Percentiles rank a stretch among this genome's conserved stretches.
Conservation (phyloP, 2,113 vertebrate genomes). For the Nanorana parkeri region DNA sequence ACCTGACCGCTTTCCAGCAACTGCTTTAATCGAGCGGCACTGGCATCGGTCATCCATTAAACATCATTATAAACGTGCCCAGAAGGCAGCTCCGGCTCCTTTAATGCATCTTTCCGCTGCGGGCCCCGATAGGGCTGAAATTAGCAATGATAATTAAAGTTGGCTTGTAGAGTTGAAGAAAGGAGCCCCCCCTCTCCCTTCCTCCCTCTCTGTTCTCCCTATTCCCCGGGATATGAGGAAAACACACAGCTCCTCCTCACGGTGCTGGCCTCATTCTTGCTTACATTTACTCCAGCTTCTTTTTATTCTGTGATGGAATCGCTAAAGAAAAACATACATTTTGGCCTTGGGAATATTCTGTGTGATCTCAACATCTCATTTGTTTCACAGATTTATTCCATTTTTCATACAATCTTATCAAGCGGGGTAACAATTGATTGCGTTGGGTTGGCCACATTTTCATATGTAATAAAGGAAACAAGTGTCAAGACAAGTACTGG, state of each 20-base stretch:
- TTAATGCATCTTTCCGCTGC: constrained; percentile 70
- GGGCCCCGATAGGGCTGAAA: constrained; percentile 65
- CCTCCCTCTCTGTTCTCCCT: neutral
- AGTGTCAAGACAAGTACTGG: no score
- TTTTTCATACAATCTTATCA: no score
- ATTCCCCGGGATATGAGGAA: constrained; percentile 23
- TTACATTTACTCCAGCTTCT: neutral
- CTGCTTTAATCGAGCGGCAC: neutral
- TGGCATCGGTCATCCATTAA: constrained; percentile 64
- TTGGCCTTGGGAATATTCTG: no score
- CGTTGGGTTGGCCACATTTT: no score
- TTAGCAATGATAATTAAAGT: constrained; percentile 71
- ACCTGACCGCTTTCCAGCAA: constrained; percentile 10
- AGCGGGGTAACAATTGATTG: no score
- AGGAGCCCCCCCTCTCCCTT: constrained; percentile 32
- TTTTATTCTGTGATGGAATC: neutral
- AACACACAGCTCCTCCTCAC: neutral
- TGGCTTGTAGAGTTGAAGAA: constrained; percentile 66
- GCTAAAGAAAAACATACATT: neutral
- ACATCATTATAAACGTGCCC: constrained; percentile 59
- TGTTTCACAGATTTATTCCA: no score
- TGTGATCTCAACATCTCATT: no score
- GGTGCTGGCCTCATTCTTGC: constrained; percentile 18
- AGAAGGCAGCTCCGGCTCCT: constrained; percentile 57
- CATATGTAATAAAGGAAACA: no score